Base-by-base conservation (phyloP, 2,113 vertebrate species). In the Cercocebus atys region DNA sequence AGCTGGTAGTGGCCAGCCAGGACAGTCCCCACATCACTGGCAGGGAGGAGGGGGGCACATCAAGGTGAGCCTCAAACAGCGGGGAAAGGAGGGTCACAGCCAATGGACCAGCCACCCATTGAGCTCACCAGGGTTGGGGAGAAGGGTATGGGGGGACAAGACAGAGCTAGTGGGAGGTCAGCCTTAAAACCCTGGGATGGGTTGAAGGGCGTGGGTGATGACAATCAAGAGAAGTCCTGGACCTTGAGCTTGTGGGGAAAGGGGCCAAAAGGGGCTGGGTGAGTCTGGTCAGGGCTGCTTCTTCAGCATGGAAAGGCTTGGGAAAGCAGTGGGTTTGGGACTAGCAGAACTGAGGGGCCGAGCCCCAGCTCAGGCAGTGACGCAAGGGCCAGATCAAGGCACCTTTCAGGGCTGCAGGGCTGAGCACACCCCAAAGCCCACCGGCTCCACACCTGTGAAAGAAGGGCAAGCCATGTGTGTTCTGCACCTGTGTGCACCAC, bases 261-360 rank as follows among this genome's bases (percentile, higher is more conserved):
- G 50, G 40, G 1, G 12, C 16, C 1, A 18, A 57, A 70, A 17
- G 17, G 3, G 5, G 18, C 18, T 0, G 1, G 17, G 45, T 11
- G 8, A 72, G 68, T 68, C 61, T 68, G 66, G 4, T 30, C 14
- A 57, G n/a, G n/a, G 20, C 68, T 47, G 20, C 8, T 25, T 13
- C 38, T 30, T 30, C 43, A 14, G 8, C 22, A 10, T 3, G 17
- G 35, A 89, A 14, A 72, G 10, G 27, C 47, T 73, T n/a, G 0
- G 40, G 52, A 32, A 68, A 75, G 23, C 25, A 45, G 66, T 7
- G 66, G 61, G 27, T 64, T 64, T 68, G 32, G 66, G 66, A 7
- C 66, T n/a, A 13, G 79, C 30, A 23, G 6, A 13, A 64, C 50
- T 8, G 35, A 35, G 57, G 78, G 32, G 35, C 73, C 4, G 2